Percentiles rank a stretch among this genome's conserved stretches.
These are phyloP conservation scores for Florisuga fusca DNA, from an alignment of 2,797 vertebrate species.

Conservation along the genomic window DNA sequence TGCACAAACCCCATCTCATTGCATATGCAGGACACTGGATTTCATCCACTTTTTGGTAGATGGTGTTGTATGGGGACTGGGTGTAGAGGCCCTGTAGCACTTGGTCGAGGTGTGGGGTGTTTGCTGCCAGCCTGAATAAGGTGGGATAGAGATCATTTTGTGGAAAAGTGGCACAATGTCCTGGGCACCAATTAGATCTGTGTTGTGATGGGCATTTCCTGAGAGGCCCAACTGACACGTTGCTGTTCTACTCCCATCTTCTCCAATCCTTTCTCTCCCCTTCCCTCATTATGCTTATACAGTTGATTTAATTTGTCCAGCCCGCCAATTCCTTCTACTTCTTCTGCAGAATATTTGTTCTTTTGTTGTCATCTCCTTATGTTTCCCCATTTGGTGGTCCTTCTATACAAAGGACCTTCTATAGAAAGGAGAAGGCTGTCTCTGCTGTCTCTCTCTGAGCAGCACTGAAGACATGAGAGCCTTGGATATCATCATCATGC, in stretches of 20 bases:
- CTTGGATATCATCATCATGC: not conserved
- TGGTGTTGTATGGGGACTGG: not conserved
- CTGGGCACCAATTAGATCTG: not conserved
- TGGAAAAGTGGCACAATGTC: not conserved
- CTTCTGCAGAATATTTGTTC: not conserved
- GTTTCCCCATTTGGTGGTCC: not conserved
- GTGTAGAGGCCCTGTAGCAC: not conserved
- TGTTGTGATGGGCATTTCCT: not conserved
- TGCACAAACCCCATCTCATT: not conserved
- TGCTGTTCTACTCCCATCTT: not conserved
- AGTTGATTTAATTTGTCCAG: not conserved
- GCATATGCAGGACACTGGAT: not conserved
- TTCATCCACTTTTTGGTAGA: not conserved
- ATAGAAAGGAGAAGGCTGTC: not conserved
- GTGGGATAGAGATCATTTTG: not conserved
- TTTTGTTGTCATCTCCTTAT: not conserved
- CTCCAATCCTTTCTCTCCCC: not conserved
- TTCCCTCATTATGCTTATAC: not conserved
- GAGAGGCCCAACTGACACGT: accelerated
- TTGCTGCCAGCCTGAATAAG: not conserved
- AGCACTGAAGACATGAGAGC: accelerated
- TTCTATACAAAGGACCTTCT: not conserved
- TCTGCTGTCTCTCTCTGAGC: not conserved
- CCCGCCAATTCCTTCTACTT: not conserved
- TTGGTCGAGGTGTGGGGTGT: not conserved